Base-by-base conservation (phyloP, 2,888 invertebrate species). In the Apoderus coryli region DNA sequence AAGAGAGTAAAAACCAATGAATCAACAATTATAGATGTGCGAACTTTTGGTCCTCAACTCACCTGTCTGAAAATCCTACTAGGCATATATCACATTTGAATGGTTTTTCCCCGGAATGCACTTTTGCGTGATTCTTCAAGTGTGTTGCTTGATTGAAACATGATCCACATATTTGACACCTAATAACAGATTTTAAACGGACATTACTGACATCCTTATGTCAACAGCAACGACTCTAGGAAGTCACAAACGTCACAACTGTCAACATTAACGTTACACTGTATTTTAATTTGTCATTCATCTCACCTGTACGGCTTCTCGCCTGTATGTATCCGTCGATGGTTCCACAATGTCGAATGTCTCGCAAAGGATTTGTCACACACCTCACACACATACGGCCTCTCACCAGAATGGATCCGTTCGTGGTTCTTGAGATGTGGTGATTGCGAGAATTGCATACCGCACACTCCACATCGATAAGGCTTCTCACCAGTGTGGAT, bases 71-170 rank as follows among this genome's bases (percentile, higher is more conserved):
- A 54, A 86, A 85, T 30, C 84, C 82, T 24, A 85, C 85, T 38
- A 81, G 75, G 50, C 81, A 81, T 36, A 80, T 79, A 56, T 81
- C 80, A 57, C 81, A 81, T 48, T 79, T 78, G 56, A 78, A 79
- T 0, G 81, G 81, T 46, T 80, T 80, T 57, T 80, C 79, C 3
- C 80, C 80, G 1, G 78, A 78, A 57, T 80, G 80, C 34, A 80
- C 71, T 59, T 85, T 85, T 29, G 84, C 82, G 50, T 86, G 85
- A 56, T 85, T 86, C 56, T 85, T 85, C 35, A 85, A 64, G 57
- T 85, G 85, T 14, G 85, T 85, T 14, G 85, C 85, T 58, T 85
- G 85, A 54, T 84, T 85, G 55, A 86, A 86, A 33, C 84, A 84
- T 13, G 81, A 82, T n/a, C 84, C 82, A 52, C 85, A 86, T 31